A percentile compares a stretch with the other conserved stretches of the same genome.
phyloP scores from a whole-genome alignment of 1,140 invertebrate species.

The Oryctes rhinoceros region DNA sequence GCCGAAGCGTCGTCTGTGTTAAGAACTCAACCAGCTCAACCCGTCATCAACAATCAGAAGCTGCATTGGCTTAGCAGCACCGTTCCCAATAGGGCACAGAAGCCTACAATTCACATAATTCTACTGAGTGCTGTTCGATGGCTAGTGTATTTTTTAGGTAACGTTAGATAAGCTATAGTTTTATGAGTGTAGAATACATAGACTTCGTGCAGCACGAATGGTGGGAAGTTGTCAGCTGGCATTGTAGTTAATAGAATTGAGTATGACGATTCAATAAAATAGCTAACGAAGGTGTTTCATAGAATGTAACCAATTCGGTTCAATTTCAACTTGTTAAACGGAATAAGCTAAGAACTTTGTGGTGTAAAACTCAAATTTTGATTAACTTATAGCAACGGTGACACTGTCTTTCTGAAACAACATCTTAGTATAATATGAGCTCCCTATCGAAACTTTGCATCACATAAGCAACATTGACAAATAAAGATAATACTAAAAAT shows the following conservation, averaged over 20 bases:
- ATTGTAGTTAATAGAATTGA: background rate
- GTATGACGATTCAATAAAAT: too few species aligned
- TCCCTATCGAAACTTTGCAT: too few species aligned
- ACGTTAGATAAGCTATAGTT: constrained; percentile 1
- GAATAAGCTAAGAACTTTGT: too few species aligned
- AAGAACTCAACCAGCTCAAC: constrained; percentile 40
- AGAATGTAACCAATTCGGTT: too few species aligned
- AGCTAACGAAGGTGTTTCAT: too few species aligned
- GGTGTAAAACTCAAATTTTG: too few species aligned
- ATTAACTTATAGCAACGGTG: too few species aligned
- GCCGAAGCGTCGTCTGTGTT: constrained; percentile 41
- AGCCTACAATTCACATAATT: constrained; percentile 5
- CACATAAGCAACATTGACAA: too few species aligned
- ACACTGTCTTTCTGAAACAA: too few species aligned
- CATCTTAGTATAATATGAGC: too few species aligned
- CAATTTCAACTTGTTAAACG: too few species aligned
- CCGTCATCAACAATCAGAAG: constrained; percentile 40
- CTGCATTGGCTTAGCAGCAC: constrained; percentile 35
- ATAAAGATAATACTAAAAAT: too few species aligned
- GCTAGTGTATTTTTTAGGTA: background rate
- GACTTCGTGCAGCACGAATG: background rate
- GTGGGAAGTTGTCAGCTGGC: background rate
- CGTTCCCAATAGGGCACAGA: background rate
- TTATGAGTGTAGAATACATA: background rate
- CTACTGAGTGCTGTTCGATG: constrained; percentile 26